phyloP scores from a whole-genome alignment of 35 echinoderm and acorn worm genomes.

The Anneissia japonica region DNA sequence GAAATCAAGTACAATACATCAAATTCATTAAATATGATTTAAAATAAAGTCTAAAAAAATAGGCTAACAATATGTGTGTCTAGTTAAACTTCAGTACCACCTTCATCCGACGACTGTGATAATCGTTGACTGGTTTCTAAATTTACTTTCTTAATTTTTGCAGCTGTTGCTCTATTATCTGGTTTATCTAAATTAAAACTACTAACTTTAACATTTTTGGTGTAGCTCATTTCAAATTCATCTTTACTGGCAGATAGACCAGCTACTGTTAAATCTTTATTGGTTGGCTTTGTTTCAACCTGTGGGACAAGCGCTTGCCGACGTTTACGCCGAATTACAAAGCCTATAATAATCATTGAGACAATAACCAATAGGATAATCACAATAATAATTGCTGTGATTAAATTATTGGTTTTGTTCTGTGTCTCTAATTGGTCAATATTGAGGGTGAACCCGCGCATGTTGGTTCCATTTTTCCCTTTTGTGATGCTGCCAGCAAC shows the following conservation, averaged over 20 bases:
- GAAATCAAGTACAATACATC: too few relatives aligned
- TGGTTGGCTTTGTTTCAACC: background rate
- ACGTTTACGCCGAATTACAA: background rate
- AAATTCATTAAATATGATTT: too few relatives aligned
- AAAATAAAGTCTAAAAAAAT: too few relatives aligned
- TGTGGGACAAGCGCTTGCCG: background rate
- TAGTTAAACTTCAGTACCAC: background rate
- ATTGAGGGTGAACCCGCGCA: conserved; percentile 54
- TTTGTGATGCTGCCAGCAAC: conserved; percentile 17
- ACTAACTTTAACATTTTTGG: background rate
- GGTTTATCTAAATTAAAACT: background rate
- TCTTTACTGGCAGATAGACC: background rate
- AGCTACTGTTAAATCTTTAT: background rate
- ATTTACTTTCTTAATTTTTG: background rate
- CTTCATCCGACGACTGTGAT: background rate
- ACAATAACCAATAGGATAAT: background rate
- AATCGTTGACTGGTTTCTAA: background rate
- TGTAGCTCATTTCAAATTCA: background rate
- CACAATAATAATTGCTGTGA: background rate
- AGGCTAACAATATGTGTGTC: too few relatives aligned
- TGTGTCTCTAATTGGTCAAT: conserved; percentile 12
- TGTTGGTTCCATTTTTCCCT: conserved; percentile 80
- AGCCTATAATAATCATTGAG: background rate
- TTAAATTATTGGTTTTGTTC: background rate
- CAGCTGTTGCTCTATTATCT: background rate